A percentile compares a stretch with the other conserved stretches of the same genome.
phyloP scores from a whole-genome alignment of 2,797 vertebrate species.

The Sebastes hubbsi region DNA sequence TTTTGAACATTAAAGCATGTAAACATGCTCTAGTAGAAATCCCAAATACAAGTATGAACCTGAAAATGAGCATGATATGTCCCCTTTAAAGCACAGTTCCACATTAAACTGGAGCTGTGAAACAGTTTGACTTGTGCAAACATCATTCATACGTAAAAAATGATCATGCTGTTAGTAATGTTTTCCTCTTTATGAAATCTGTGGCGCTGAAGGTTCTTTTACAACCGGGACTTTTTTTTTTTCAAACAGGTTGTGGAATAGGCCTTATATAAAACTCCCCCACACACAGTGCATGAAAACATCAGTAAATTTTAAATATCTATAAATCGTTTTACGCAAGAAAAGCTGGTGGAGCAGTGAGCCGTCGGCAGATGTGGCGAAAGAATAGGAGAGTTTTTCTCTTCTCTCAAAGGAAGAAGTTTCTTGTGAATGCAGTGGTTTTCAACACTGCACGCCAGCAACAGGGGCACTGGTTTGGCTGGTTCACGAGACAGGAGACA shows the following conservation, averaged over 20 bases:
- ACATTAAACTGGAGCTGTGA: conserved; percentile 52
- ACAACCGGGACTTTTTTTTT: conserved; percentile 54
- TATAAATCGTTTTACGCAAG: conserved; percentile 90
- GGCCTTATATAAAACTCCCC: conserved; percentile 79
- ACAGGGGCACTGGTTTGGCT: conserved; percentile 47
- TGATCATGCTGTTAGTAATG: conserved; percentile 50
- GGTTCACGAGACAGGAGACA: conserved; percentile 34
- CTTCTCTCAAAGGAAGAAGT: conserved; percentile 84
- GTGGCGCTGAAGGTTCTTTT: conserved; percentile 71
- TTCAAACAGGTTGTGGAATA: conserved; percentile 68
- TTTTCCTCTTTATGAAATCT: conserved; percentile 76
- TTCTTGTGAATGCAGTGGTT: conserved; percentile 89
- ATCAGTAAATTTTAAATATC: conserved; percentile 88
- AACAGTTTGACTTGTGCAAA: conserved; percentile 62
- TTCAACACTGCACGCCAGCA: conserved; percentile 80
- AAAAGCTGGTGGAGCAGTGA: conserved; percentile 86
- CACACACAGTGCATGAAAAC: conserved; percentile 85
- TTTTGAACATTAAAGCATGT: background rate
- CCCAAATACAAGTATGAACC: background rate
- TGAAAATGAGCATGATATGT: background rate
- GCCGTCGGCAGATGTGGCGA: conserved; percentile 88
- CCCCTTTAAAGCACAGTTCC: conserved; percentile 32
- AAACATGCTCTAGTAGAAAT: background rate
- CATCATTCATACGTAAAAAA: conserved; percentile 46
- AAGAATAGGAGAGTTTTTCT: conserved; percentile 83